Evolutionary conservation across 2,113 vertebrate genomes (phyloP).

Genomic region (Seriola quinqueradiata): DNA sequence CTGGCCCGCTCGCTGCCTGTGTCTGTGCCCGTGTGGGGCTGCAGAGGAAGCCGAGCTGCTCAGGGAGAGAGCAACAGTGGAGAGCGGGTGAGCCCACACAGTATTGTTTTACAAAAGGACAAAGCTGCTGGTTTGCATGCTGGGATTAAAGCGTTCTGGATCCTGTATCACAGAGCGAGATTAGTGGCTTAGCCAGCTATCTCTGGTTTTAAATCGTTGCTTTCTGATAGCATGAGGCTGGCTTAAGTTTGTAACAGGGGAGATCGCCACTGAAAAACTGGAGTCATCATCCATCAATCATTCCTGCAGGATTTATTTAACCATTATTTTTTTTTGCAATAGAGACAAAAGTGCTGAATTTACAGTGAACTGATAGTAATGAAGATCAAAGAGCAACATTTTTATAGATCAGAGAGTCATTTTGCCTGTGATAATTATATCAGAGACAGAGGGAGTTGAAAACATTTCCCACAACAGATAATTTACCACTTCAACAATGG

Average conservation of each 20-base stretch:
- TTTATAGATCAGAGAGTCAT: background rate
- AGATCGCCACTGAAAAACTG: background rate
- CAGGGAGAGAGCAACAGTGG: constrained; percentile 88
- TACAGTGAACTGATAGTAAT: background rate
- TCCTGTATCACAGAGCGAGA: background rate
- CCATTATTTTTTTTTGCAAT: background rate
- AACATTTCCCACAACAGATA: background rate
- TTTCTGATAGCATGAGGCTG: background rate
- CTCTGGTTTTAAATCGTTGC: background rate
- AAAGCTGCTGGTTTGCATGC: background rate
- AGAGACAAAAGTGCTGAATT: background rate
- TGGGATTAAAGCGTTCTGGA: background rate
- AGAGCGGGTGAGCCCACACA: constrained; percentile 74
- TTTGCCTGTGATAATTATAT: background rate
- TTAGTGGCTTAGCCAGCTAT: background rate
- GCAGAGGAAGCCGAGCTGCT: constrained; percentile 81
- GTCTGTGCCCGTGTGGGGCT: constrained; percentile 92
- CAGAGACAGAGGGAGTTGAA: background rate
- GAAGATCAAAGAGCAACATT: background rate
- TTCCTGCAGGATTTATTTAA: background rate
- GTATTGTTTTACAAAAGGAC: background rate
- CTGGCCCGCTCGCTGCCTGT: constrained; percentile 92
- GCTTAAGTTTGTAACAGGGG: background rate
- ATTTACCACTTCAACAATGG: background rate
- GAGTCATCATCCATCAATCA: too few species aligned